Base-by-base conservation (phyloP, 2,113 vertebrate species). In the Xiphophorus couchianus region DNA sequence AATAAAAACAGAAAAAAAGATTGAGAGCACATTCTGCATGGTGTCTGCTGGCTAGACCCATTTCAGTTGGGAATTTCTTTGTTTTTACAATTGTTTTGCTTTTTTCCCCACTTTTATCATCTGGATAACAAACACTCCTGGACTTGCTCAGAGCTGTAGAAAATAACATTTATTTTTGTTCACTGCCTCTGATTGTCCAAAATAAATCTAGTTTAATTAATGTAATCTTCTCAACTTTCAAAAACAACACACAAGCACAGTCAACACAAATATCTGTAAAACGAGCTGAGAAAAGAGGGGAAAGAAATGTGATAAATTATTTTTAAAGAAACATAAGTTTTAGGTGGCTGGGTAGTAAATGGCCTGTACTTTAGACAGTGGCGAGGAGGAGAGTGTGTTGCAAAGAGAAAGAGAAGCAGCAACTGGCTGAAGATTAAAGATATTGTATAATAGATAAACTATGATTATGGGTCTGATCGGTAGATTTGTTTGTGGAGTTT, bases 201-300 rank as follows among this genome's bases (percentile, higher is more conserved):
- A 63, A 80, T 0, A 33, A 30, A 29, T 22, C 15, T 5, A 12
- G 3, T 29, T 9, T 42, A 51, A 64, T 58, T 44, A 15, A 25
- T 67, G 54, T 33, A 25, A 67, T 77, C 77, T 39, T 72, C 10
- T 62, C 15, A 0, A 44, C 66, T 73, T 58, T 60, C 63, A 78
- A 48, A 77, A 14, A 67, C 25, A 4, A 63, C 15, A 70, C 2
- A 39, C n/a, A 65, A 51, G 44, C 65, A 29, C 3, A 42, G 62
- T 11, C 5, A 66, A 42, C 28, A 68, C 0, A 5, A 29, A 84
- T 42, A 6, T 68, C 42, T 71, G 44, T 1, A 31, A 74, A 80
- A 68, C 66, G 62, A 61, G 28, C 77, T 74, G 65, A 67, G 72
- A 67, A 15, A 63, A 61, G 25, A 42, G 39, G 39, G 39, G 13